phyloP scores from a whole-genome alignment of 2,888 invertebrate genomes.

The Nematopogon swammerdamellus region DNA sequence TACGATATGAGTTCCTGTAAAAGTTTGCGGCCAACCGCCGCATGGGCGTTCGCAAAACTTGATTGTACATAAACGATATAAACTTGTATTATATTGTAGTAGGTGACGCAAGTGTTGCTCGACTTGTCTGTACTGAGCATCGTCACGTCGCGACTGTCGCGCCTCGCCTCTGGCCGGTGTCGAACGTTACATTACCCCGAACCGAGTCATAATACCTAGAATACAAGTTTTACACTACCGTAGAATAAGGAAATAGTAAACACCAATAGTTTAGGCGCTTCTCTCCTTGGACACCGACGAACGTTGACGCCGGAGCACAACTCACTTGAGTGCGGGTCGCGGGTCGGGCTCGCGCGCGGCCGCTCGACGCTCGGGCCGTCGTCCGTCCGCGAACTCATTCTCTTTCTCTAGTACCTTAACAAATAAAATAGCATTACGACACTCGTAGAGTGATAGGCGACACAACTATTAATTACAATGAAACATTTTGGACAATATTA shows the following conservation, averaged over 20 bases:
- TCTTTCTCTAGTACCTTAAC: background rate
- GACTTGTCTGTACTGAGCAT: conserved; percentile 5
- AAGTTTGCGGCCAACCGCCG: conserved; percentile 31
- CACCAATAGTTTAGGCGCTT: conserved; percentile 59
- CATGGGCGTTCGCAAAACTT: conserved; percentile 32
- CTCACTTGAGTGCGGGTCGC: conserved; percentile 16
- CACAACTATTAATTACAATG: conserved; percentile 42
- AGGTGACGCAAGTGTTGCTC: background rate
- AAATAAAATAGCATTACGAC: conserved; percentile 44
- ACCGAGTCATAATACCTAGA: conserved; percentile 38
- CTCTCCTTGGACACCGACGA: conserved; percentile 47
- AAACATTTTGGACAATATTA: conserved; percentile 52
- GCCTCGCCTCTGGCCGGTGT: conserved; percentile 20
- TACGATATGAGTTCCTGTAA: conserved; percentile 57
- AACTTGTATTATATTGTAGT: conserved; percentile 11
- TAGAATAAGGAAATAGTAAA: conserved; percentile 56
- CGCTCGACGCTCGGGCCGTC: conserved; percentile 14
- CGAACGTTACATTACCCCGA: conserved; percentile 41
- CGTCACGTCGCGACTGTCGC: conserved; percentile 10
- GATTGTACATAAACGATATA: conserved; percentile 50
- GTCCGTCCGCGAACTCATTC: conserved; percentile 2
- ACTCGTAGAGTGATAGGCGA: conserved; percentile 51
- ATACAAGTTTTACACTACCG: conserved; percentile 53
- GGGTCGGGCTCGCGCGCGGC: conserved; percentile 13
- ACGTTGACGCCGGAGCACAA: conserved; percentile 45